Evolutionary conservation across 2,888 invertebrate genomes (phyloP), one percentile per base, ranked within the genome.

Genomic region (Cryptops parisi): DNA sequence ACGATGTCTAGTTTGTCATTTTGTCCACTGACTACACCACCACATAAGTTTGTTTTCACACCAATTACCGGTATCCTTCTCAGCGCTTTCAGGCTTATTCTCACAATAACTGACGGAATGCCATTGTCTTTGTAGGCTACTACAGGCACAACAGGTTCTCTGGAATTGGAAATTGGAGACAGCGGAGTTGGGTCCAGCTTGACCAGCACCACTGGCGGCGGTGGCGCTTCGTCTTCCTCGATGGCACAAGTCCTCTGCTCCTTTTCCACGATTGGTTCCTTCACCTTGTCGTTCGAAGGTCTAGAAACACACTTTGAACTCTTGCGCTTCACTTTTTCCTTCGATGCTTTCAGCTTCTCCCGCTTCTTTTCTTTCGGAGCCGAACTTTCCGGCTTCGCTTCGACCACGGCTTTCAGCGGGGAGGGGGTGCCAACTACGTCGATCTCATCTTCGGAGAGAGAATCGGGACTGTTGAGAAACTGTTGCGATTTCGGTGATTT

Each of bases 361-460:
- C 9, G 15, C 15, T 19, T 19, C 17, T 46, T 23, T 24, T 21
- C 19, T 23, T 19, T 23, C 6, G 46, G 25, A 9, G 46, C 19
- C 5, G 25, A 12, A 41, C 6, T n/a, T 17, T 46, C 46, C 9
- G 9, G 6, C 23, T 22, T 46, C 19, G 23, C 27, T 15, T 25
- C 53, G 9, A 19, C 15, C 15, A 4, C 27, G 2, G 21, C 48
- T 47, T 55, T 55, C 9, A 53, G 33, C 6, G 55, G 55, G 3
- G 53, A 53, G 4, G 53, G 44, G 19, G 55, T 53, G 3, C 53
- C 49, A 6, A 53, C 55, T 9, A 54, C 51, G 33, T 51, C 54
- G 24, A 50, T 55, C 41, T 55, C 55, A 27, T 23, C 17, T 1
- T 56, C 54, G 2, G 53, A 53, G 21, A 25, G 25, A 5, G 54